Evolutionary conservation across 1,140 invertebrate species (phyloP).

Genomic region (Drosophila nasuta): DNA sequence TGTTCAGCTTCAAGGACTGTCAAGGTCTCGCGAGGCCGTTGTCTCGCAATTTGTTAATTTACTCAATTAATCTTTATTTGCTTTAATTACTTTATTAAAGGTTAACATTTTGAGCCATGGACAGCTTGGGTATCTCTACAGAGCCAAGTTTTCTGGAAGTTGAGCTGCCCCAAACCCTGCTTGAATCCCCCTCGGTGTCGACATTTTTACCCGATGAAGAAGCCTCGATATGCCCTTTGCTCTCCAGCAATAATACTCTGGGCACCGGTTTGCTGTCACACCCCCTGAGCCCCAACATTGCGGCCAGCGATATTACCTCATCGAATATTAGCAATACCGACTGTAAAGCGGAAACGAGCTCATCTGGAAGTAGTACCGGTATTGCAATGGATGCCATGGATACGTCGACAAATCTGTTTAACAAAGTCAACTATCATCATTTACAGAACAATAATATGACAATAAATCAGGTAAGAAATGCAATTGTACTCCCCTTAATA

Average conservation of each 20-base stretch:
- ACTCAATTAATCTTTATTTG: not conserved
- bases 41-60: not conserved
- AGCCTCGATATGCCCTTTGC: constrained; percentile 86
- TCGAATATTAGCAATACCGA: constrained; percentile 69
- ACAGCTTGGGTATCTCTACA: constrained; percentile 68
- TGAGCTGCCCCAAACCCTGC: constrained; percentile 63
- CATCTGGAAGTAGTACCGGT: constrained; percentile 85
- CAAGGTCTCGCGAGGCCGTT: constrained; percentile 8
- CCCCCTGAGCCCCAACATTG: constrained; percentile 83
- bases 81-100: constrained; percentile 3
- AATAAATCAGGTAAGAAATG: constrained; percentile 68
- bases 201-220: constrained; percentile 86
- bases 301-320: constrained; percentile 71
- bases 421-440: constrained; percentile 85
- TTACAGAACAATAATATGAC: constrained; percentile 83
- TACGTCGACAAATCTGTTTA: constrained; percentile 85
- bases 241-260: constrained; percentile 84
- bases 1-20: not conserved
- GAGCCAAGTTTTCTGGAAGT: constrained; percentile 71
- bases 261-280: constrained; percentile 85
- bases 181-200: constrained; percentile 72
- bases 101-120: constrained; percentile 25
- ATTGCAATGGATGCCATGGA: constrained; percentile 83
- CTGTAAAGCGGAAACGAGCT: constrained; percentile 69
- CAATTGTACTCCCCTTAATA: not conserved